Evolutionary conservation across 2,113 vertebrate species (phyloP), one percentile per base, ranked within the genome.

Genomic region (Cephalopterus ornatus): DNA sequence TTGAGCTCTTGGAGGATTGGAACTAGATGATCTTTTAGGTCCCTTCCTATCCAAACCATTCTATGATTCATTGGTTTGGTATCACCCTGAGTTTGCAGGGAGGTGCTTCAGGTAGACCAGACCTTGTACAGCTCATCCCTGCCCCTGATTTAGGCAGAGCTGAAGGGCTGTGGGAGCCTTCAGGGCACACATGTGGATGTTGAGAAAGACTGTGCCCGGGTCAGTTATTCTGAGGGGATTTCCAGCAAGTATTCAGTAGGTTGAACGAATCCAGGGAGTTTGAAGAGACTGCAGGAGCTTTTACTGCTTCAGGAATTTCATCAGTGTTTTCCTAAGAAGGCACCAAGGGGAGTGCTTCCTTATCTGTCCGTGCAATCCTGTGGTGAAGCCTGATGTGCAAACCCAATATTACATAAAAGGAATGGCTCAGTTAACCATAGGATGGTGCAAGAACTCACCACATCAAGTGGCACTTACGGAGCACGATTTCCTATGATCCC

Each of bases 361-460:
- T 96, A 97, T 97, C 96, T 95, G 86, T 63, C 91, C 80, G 8
- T 81, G 86, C 8, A 12, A 94, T 93, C 80, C 96, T 95, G 93
- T 53, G 91, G 93, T 93, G 86, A 75, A 86, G 88, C 22, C 75
- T 67, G 79, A 94, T 93, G 93, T 93, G 76, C 88, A 86, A 96
- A 67, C 56, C 68, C 79, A 91, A 30, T 32, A 61, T 73, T 94
- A 86, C 90, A 92, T 66, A 86, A 88, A 84, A 96, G 62, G 65
- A 95, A 94, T 4, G 8, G 75, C 66, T 91, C 93, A 78, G 70
- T 66, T 92, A 90, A 78, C 96, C 92, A 94, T 61, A n/a, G 61
- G 49, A 81, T 97, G 96, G 95, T 93, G 95, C 88, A 96, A 97
- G 90, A 96, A 78, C 75, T 88, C 86, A 67, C 95, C 96, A 96